Percentiles rank a stretch among this genome's conserved stretches.
Evolutionary conservation across 2,888 invertebrate species (phyloP).

Genomic region (Amorpha juglandis): DNA sequence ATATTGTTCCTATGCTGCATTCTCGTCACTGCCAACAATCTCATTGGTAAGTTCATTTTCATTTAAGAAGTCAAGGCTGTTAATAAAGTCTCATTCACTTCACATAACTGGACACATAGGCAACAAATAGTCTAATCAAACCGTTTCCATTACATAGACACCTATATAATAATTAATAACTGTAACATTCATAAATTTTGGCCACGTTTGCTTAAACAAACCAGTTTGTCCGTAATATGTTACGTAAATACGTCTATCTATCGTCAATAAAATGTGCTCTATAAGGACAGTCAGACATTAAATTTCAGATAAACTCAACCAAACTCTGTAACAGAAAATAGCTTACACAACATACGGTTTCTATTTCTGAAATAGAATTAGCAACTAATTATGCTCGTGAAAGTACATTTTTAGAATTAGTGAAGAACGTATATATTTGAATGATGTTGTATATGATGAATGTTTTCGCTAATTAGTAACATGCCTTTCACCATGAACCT

Average conservation of each 20-base stretch:
- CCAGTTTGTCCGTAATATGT: not conserved
- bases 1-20: constrained; percentile 94
- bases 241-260: not conserved
- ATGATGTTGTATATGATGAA: too few relatives aligned
- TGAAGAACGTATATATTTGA: constrained; percentile 3
- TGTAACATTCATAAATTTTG: not conserved
- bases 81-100: constrained; percentile 10
- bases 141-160: not conserved
- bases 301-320: not conserved
- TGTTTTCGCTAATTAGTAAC: constrained; percentile 35
- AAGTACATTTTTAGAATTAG: constrained; percentile 28
- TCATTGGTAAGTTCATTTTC: constrained; percentile 89
- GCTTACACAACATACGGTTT: not conserved
- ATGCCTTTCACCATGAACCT: constrained; percentile 30
- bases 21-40: constrained; percentile 94
- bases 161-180: not conserved
- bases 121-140: not conserved
- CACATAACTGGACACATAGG: not conserved
- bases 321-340: not conserved
- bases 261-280: not conserved
- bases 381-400: constrained; percentile 27
- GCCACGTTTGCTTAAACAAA: not conserved
- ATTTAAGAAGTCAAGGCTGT: constrained; percentile 1
- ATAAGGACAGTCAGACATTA: not conserved
- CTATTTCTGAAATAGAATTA: constrained; percentile 14